Conservation (phyloP, 2,888 invertebrate species). For the Megastigmus dorsalis region DNA sequence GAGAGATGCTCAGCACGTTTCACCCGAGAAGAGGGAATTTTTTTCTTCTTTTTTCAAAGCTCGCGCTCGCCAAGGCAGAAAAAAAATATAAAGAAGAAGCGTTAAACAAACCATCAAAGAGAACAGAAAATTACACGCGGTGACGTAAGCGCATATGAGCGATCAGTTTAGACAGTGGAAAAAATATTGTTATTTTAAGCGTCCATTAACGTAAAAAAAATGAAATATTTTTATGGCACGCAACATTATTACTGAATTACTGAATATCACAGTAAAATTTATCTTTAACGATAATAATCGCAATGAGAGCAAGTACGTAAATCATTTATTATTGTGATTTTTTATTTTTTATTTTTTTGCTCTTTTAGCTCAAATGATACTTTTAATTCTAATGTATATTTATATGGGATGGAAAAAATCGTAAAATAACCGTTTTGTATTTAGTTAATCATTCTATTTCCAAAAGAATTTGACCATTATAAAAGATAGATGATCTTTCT, state of each 20-base stretch:
- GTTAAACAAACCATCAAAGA: conserved; percentile 34
- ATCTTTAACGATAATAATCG: background rate
- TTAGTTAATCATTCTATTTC: too few species aligned
- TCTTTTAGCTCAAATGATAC: too few species aligned
- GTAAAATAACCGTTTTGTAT: too few species aligned
- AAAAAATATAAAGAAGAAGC: conserved; percentile 16
- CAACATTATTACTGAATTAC: conserved; percentile 5
- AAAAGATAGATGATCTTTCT: too few species aligned
- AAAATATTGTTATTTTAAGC: conserved; percentile 27
- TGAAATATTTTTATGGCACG: background rate
- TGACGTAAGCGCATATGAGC: conserved; percentile 14
- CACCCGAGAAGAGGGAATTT: background rate
- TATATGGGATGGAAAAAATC: background rate
- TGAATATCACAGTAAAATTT: background rate
- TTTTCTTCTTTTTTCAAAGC: too few species aligned
- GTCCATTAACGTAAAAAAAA: conserved; percentile 1
- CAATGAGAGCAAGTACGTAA: background rate
- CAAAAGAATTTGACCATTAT: too few species aligned
- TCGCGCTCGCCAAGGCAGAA: background rate
- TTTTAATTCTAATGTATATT: too few species aligned
- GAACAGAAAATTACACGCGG: background rate
- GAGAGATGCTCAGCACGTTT: background rate
- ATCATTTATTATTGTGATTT: background rate
- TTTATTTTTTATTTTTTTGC: background rate
- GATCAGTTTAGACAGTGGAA: conserved; percentile 23